These are phyloP conservation scores for Mantis religiosa DNA, from an alignment of 2,888 invertebrate genomes.

Conservation along the genomic window DNA sequence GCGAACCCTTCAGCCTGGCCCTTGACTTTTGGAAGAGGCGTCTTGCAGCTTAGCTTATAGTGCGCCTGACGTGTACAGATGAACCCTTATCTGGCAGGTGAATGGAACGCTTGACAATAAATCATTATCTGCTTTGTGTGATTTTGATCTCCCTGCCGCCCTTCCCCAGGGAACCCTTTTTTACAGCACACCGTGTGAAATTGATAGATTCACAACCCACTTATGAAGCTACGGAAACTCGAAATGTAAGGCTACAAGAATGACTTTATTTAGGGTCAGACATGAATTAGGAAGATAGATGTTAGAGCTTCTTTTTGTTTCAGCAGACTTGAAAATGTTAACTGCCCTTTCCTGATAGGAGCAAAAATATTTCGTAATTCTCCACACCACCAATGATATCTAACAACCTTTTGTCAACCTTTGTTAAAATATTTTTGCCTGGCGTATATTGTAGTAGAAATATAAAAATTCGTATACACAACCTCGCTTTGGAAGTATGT, in stretches of 20 bases:
- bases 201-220: neutral
- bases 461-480: no score
- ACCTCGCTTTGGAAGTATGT: no score
- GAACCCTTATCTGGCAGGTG: constrained; percentile 12
- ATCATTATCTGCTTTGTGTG: neutral
- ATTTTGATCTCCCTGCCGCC: neutral
- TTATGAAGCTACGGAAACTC: neutral
- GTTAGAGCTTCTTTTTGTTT: neutral
- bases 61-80: constrained; percentile 6
- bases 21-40: neutral
- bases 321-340: no score
- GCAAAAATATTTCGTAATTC: no score
- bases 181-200: neutral
- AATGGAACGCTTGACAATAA: constrained; percentile 4
- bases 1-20: neutral
- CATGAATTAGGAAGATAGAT: neutral
- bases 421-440: no score
- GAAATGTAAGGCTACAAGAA: neutral
- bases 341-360: no score
- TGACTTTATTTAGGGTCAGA: neutral
- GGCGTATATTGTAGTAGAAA: no score
- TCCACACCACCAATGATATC: no score
- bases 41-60: neutral
- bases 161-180: neutral
- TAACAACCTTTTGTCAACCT: no score